Conservation (phyloP, 2,888 invertebrate species). For the Odontothrips loti region DNA sequence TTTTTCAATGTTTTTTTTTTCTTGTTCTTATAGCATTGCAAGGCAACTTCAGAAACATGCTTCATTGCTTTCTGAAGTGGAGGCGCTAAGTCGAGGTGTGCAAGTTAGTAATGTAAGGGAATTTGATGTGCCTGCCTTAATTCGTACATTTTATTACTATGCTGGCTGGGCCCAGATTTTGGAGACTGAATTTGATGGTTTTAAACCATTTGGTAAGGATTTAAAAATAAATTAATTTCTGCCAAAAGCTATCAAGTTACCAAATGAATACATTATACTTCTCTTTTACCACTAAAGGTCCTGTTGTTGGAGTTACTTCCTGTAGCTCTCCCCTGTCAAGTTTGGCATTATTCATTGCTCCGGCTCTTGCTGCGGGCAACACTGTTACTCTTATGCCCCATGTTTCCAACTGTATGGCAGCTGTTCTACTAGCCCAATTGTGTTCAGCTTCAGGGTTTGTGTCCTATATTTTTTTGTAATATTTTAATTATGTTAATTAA, state of each 20-base stretch:
- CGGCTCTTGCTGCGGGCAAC: slow-evolving; percentile 52
- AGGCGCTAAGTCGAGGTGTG: slow-evolving; percentile 48
- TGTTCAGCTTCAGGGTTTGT: slow-evolving; percentile 50
- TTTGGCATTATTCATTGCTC: slow-evolving; percentile 49
- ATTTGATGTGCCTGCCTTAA: slow-evolving; percentile 47
- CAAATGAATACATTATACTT: neutral
- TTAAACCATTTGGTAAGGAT: slow-evolving; percentile 47
- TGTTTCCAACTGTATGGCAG: slow-evolving; percentile 46
- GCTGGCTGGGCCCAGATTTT: slow-evolving; percentile 50
- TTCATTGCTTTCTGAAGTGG: slow-evolving; percentile 49
- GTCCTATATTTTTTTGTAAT: neutral
- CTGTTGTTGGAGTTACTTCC: slow-evolving; percentile 47
- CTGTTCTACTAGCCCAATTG: slow-evolving; percentile 49
- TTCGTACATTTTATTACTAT: slow-evolving; percentile 52
- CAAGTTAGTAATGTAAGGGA: slow-evolving; percentile 48
- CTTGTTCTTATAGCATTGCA: slow-evolving; percentile 46
- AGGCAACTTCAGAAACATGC: slow-evolving; percentile 50
- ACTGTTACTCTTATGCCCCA: slow-evolving; percentile 50
- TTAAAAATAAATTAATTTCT: slow-evolving; percentile 19
- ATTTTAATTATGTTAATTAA: neutral
- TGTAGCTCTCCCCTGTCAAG: slow-evolving; percentile 50
- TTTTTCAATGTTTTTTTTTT: neutral
- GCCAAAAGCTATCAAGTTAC: neutral
- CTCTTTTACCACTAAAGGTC: slow-evolving; percentile 42
- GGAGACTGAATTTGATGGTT: slow-evolving; percentile 46